phyloP scores from a whole-genome alignment of 1,140 invertebrate genomes.

The Sycophila sp. region DNA sequence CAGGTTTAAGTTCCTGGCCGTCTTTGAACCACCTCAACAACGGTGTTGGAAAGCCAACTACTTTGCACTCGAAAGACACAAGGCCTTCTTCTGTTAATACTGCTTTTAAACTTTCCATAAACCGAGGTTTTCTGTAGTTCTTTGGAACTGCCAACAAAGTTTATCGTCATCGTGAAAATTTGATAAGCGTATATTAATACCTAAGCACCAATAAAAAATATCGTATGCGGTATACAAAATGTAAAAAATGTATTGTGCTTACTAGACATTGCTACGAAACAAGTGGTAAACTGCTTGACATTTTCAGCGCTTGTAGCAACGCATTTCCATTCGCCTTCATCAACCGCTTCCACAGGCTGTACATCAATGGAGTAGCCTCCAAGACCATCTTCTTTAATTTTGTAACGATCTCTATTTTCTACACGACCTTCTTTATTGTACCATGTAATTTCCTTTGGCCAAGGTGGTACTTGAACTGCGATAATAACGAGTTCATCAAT shows the following conservation, averaged over 20 bases:
- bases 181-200: background rate
- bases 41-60: conserved; percentile 89
- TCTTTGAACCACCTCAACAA: conserved; percentile 90
- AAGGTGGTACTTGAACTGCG: conserved; percentile 81
- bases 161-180: conserved; percentile 9
- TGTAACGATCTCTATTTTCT: conserved; percentile 74
- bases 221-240: conserved; percentile 7
- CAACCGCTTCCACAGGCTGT: conserved; percentile 76
- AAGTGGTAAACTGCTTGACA: conserved; percentile 76
- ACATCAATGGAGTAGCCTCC: conserved; percentile 82
- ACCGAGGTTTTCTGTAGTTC: conserved; percentile 87
- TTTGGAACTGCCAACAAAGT: conserved; percentile 77
- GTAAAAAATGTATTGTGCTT: conserved; percentile 47
- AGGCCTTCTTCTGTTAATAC: conserved; percentile 89
- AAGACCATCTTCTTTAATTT: conserved; percentile 80
- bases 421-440: conserved; percentile 84
- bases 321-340: conserved; percentile 91
- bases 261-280: conserved; percentile 79
- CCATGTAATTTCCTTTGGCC: conserved; percentile 82
- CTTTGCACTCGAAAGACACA: conserved; percentile 93
- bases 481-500: conserved; percentile 27
- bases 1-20: conserved; percentile 88
- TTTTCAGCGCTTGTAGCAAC: conserved; percentile 80
- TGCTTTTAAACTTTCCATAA: conserved; percentile 88
- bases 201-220: no score